Conservation (phyloP, 2,113 vertebrate genomes). For the Platichthys stellatus region DNA sequence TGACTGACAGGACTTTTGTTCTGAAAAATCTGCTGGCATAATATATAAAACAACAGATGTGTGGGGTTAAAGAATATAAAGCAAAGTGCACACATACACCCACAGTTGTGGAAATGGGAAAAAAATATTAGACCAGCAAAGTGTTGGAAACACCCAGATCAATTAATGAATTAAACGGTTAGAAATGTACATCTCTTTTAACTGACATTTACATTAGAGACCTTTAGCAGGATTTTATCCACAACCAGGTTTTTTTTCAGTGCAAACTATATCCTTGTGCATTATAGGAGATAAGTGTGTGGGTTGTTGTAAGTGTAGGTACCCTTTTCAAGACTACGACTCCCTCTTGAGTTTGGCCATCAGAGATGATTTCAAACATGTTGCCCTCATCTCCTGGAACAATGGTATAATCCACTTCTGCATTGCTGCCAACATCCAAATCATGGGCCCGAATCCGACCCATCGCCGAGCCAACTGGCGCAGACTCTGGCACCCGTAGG, state of each 20-base stretch:
- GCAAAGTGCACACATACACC: not conserved
- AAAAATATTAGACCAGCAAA: too few species aligned
- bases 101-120: not conserved
- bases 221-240: too few species aligned
- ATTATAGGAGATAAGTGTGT: not conserved
- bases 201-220: too few species aligned
- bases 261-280: too few species aligned
- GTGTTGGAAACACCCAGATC: too few species aligned
- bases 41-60: not conserved
- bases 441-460: slow-evolving; percentile 92
- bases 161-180: too few species aligned
- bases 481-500: slow-evolving; percentile 89
- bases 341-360: slow-evolving; percentile 86
- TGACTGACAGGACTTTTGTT: not conserved
- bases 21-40: not conserved
- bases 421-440: slow-evolving; percentile 89
- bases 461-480: slow-evolving; percentile 86
- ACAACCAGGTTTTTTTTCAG: too few species aligned
- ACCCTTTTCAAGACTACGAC: slow-evolving; percentile 92
- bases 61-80: not conserved
- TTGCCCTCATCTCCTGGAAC: slow-evolving; percentile 91
- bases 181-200: too few species aligned
- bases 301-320: slow-evolving; percentile 11
- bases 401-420: slow-evolving; percentile 91
- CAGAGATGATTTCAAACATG: slow-evolving; percentile 90